These are phyloP conservation scores for Heliothis subflexa DNA, from an alignment of 1,140 invertebrate genomes.

Conservation along the genomic window DNA sequence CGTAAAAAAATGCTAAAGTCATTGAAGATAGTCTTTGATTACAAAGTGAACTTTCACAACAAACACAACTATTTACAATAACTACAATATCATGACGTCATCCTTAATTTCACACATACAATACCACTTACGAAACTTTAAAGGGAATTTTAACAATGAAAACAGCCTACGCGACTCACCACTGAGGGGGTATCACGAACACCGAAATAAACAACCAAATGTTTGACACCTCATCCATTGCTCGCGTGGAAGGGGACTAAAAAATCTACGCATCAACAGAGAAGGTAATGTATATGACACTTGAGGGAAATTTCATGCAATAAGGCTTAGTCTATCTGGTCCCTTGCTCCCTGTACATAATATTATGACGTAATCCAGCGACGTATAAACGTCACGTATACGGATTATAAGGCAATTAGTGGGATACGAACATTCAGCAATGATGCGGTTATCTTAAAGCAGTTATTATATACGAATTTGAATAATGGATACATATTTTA, in stretches of 20 bases:
- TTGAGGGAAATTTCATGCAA: background rate
- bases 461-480: slow-evolving; percentile 49
- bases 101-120: slow-evolving; percentile 18
- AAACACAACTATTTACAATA: background rate
- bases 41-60: background rate
- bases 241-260: background rate
- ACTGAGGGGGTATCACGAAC: background rate
- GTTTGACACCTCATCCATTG: background rate
- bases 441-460: slow-evolving; percentile 45
- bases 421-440: slow-evolving; percentile 40
- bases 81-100: slow-evolving; percentile 16
- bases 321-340: background rate
- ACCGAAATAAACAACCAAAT: background rate
- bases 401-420: slow-evolving; percentile 55
- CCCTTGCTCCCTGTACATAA: slow-evolving; percentile 17
- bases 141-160: slow-evolving; percentile 37
- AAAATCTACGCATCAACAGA: background rate
- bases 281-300: background rate
- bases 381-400: slow-evolving; percentile 51
- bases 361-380: slow-evolving; percentile 52
- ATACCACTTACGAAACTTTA: slow-evolving; percentile 36
- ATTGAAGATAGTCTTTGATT: too few relatives aligned
- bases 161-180: background rate
- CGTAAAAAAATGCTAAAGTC: too few relatives aligned
- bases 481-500: slow-evolving; percentile 38